Conservation (phyloP, 2,888 invertebrate species). For the Timema podura region DNA sequence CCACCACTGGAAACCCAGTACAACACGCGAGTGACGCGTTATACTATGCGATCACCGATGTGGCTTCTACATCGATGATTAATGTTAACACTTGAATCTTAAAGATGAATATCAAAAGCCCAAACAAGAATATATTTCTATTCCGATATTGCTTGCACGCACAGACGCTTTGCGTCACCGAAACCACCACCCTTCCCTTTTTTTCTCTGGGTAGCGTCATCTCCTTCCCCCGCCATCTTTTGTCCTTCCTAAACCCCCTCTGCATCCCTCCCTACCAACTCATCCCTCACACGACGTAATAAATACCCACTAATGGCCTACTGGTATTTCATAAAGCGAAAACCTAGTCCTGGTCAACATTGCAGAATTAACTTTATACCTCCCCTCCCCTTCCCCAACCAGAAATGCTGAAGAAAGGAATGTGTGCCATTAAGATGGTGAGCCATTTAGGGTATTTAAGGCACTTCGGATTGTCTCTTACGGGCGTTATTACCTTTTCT, state of each 20-base stretch:
- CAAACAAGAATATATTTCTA: too few species aligned
- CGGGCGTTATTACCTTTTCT: slow-evolving; percentile 21
- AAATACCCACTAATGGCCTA: slow-evolving; percentile 47
- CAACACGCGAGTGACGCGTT: too few species aligned
- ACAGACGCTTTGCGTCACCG: too few species aligned
- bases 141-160: too few species aligned
- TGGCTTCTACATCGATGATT: too few species aligned
- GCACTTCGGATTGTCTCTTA: slow-evolving; percentile 27
- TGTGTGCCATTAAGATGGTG: slow-evolving; percentile 38
- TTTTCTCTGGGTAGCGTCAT: not conserved
- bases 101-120: too few species aligned
- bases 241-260: slow-evolving; percentile 25
- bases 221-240: not conserved
- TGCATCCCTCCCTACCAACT: slow-evolving; percentile 31
- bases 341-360: slow-evolving; percentile 19
- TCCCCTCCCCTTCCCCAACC: not conserved
- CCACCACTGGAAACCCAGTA: too few species aligned
- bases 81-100: too few species aligned
- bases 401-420: slow-evolving; percentile 20
- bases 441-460: slow-evolving; percentile 42
- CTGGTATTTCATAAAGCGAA: slow-evolving; percentile 46
- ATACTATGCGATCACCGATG: too few species aligned
- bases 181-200: not conserved
- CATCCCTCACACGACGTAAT: slow-evolving; percentile 34
- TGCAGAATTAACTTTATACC: slow-evolving; percentile 28